A percentile compares a stretch with the other conserved stretches of the same genome.
phyloP scores from a whole-genome alignment of 2,797 vertebrate genomes.

The Poecilia picta region DNA sequence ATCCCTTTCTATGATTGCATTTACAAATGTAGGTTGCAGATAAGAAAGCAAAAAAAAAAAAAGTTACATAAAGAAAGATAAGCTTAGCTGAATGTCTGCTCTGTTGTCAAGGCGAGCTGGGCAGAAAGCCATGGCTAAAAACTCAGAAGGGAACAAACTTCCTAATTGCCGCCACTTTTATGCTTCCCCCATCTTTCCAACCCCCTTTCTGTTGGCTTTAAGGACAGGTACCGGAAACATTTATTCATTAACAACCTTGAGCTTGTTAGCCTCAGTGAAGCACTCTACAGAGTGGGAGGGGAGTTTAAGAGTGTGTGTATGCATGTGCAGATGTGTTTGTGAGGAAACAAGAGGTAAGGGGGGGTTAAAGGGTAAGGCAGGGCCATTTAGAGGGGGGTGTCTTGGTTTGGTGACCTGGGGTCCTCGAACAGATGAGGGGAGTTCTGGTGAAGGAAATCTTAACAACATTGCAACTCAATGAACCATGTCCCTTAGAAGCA shows the following conservation, averaged over 20 bases:
- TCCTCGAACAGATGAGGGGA: conserved; percentile 59
- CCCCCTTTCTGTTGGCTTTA: conserved; percentile 37
- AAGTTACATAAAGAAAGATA: conserved; percentile 21
- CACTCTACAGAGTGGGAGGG: conserved; percentile 53
- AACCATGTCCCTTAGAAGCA: conserved; percentile 53
- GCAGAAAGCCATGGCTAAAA: conserved; percentile 54
- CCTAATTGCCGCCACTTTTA: conserved; percentile 53
- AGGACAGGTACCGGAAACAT: conserved; percentile 70
- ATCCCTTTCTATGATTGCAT: conserved; percentile 18
- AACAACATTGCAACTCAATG: conserved; percentile 60
- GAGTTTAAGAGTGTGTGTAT: conserved; percentile 25
- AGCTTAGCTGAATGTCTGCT: conserved; percentile 22
- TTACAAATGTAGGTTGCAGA: conserved; percentile 1
- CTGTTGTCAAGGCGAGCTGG: conserved; percentile 50
- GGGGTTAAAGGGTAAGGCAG: conserved; percentile 56
- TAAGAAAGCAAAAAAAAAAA: conserved; percentile 4
- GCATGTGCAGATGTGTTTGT: conserved; percentile 36
- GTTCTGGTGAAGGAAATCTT: conserved; percentile 38
- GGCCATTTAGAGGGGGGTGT: conserved; percentile 35
- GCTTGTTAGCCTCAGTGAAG: conserved; percentile 60
- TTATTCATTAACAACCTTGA: conserved; percentile 69
- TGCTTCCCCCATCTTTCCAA: conserved; percentile 29
- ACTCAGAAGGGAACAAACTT: conserved; percentile 41
- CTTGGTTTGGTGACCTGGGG: conserved; percentile 61
- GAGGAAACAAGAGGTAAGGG: conserved; percentile 45